Conservation (phyloP, 2,113 vertebrate genomes). For the Trachemys scripta region DNA sequence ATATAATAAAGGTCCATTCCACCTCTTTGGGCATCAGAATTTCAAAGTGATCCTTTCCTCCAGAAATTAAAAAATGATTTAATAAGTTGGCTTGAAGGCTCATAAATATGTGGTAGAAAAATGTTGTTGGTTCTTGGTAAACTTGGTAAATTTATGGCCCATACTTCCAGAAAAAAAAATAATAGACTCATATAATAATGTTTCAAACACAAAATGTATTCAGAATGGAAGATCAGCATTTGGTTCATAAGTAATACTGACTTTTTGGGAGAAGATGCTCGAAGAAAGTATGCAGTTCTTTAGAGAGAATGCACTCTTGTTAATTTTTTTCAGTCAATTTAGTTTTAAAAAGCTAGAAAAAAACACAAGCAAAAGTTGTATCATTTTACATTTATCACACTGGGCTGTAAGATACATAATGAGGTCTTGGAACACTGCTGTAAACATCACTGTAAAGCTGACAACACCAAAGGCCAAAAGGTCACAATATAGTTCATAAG, state of each 20-base stretch:
- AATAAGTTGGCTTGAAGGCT: not conserved
- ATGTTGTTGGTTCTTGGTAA: not conserved
- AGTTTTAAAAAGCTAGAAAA: not conserved
- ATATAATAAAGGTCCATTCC: not conserved
- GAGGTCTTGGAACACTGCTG: not conserved
- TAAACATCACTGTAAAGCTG: not conserved
- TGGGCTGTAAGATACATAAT: not conserved
- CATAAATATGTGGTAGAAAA: not conserved
- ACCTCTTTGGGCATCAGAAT: not conserved
- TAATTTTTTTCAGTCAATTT: not conserved
- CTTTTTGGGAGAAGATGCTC: not conserved
- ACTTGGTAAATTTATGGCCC: not conserved
- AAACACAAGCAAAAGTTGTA: not conserved
- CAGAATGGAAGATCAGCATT: not conserved
- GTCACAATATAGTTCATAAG: not conserved
- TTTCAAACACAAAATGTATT: not conserved
- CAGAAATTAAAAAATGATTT: not conserved
- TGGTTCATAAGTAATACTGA: conserved; percentile 4
- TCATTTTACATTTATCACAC: not conserved
- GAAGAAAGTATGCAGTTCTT: not conserved
- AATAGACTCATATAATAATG: not conserved
- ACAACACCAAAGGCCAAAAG: not conserved
- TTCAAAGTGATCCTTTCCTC: not conserved
- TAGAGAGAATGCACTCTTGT: not conserved
- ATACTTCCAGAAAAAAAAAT: not conserved